phyloP scores from a whole-genome alignment of 2,888 invertebrate genomes.

The Macroteleia sp. region DNA sequence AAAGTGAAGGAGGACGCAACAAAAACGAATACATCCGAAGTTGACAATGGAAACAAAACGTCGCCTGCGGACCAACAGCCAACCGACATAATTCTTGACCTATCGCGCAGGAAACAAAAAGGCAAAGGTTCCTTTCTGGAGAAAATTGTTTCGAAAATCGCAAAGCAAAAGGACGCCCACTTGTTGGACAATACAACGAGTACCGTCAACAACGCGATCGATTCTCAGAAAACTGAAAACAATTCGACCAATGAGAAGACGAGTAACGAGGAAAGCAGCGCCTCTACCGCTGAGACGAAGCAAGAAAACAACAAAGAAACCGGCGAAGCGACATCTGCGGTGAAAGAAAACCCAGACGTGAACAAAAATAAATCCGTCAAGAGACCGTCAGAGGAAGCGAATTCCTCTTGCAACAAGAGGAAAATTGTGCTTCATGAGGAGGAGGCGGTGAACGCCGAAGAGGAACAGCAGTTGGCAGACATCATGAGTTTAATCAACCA shows the following conservation, averaged over 20 bases:
- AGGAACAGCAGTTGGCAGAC: slow-evolving; percentile 72
- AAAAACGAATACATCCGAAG: not conserved
- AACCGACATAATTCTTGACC: slow-evolving; percentile 80
- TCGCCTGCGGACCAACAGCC: slow-evolving; percentile 61
- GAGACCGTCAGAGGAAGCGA: slow-evolving; percentile 72
- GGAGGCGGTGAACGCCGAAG: slow-evolving; percentile 65
- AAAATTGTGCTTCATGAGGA: slow-evolving; percentile 67
- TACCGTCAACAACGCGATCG: slow-evolving; percentile 16
- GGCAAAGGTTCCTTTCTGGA: slow-evolving; percentile 81
- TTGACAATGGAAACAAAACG: not conserved
- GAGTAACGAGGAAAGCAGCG: slow-evolving; percentile 22
- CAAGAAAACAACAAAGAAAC: not conserved
- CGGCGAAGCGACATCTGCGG: not conserved
- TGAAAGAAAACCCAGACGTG: slow-evolving; percentile 6
- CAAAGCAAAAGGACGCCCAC: slow-evolving; percentile 79
- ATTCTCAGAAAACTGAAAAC: slow-evolving; percentile 7
- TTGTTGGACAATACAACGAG: slow-evolving; percentile 11
- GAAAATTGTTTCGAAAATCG: slow-evolving; percentile 82
- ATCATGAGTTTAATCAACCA: slow-evolving; percentile 75
- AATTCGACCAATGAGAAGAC: too few relatives aligned
- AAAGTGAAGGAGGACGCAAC: slow-evolving; percentile 4
- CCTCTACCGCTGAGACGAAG: not conserved
- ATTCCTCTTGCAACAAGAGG: slow-evolving; percentile 73
- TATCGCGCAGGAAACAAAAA: slow-evolving; percentile 78
- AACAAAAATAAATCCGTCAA: slow-evolving; percentile 71